These are phyloP conservation scores for Bradysia coprophila DNA, from an alignment of 1,140 invertebrate species.

Conservation along the genomic window DNA sequence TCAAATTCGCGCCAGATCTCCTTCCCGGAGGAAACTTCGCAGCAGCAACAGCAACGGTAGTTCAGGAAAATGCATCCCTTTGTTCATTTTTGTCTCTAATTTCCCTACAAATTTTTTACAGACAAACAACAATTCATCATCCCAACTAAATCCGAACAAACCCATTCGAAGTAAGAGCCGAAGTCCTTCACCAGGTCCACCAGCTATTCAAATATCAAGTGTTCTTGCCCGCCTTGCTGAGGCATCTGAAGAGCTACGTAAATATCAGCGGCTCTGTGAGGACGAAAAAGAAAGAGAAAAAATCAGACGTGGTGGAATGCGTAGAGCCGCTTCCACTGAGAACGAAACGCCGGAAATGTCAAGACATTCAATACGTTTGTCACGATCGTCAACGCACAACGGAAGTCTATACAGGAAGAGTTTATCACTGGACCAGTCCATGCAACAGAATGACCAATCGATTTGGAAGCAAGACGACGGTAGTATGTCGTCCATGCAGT, in stretches of 20 bases:
- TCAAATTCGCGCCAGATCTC: constrained; percentile 50
- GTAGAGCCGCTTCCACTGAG: constrained; percentile 27
- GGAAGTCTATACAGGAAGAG: constrained; percentile 49
- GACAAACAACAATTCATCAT: neutral
- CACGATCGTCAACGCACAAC: constrained; percentile 24
- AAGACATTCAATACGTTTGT: constrained; percentile 19
- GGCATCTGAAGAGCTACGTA: constrained; percentile 29
- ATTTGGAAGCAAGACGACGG: constrained; percentile 59
- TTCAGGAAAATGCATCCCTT: too few relatives aligned
- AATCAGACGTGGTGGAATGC: constrained; percentile 19
- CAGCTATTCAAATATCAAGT: constrained; percentile 14
- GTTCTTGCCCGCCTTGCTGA: constrained; percentile 25
- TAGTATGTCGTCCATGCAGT: constrained; percentile 61
- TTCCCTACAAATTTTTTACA: constrained; percentile 9
- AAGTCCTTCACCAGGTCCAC: constrained; percentile 17
- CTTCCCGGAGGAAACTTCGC: constrained; percentile 12
- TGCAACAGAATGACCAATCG: constrained; percentile 21
- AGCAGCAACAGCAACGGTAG: neutral
- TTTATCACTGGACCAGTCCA: constrained; percentile 55
- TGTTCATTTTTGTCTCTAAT: too few relatives aligned
- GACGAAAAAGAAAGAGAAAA: constrained; percentile 29
- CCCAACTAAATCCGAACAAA: constrained; percentile 15
- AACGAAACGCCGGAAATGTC: constrained; percentile 21
- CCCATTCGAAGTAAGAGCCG: constrained; percentile 14
- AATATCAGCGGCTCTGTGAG: constrained; percentile 25